Conservation (phyloP, 2,113 vertebrate species). For the Percopsis transmontana region DNA sequence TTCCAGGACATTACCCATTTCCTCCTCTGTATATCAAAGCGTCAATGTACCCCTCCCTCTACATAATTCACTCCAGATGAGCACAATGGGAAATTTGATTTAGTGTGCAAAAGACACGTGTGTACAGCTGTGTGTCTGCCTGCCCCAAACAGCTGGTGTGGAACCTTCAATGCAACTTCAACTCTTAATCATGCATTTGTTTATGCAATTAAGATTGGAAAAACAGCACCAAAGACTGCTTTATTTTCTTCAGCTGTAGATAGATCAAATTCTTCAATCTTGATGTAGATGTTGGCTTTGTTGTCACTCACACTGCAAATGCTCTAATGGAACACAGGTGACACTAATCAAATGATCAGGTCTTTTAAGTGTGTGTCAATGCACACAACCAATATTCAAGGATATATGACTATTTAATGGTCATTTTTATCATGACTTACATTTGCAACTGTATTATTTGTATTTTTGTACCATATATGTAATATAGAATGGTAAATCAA, state of each 20-base stretch:
- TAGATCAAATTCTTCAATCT: conserved; percentile 54
- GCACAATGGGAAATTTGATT: conserved; percentile 76
- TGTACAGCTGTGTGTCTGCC: conserved; percentile 71
- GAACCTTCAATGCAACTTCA: conserved; percentile 50
- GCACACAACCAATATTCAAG: too few relatives aligned
- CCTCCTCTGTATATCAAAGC: conserved; percentile 75
- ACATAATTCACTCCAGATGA: conserved; percentile 76
- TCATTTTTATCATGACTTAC: too few relatives aligned
- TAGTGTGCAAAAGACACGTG: conserved; percentile 71
- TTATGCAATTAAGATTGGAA: conserved; percentile 69
- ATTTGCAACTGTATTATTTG: too few relatives aligned
- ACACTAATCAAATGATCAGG: conserved; percentile 65
- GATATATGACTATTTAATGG: too few relatives aligned
- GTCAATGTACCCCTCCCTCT: conserved; percentile 37
- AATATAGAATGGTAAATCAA: conserved; percentile 9
- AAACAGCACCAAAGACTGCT: conserved; percentile 16
- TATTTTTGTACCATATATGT: conserved; percentile 23
- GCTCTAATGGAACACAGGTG: conserved; percentile 67
- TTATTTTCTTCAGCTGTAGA: conserved; percentile 56
- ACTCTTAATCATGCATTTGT: conserved; percentile 74
- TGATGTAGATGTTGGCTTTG: conserved; percentile 62
- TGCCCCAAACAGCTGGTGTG: conserved; percentile 65
- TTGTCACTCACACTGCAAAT: conserved; percentile 32
- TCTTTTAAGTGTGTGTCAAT: conserved; percentile 68
- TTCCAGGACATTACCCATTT: conserved; percentile 77